phyloP scores from a whole-genome alignment of 2,797 vertebrate species.

The Etheostoma perlongum region DNA sequence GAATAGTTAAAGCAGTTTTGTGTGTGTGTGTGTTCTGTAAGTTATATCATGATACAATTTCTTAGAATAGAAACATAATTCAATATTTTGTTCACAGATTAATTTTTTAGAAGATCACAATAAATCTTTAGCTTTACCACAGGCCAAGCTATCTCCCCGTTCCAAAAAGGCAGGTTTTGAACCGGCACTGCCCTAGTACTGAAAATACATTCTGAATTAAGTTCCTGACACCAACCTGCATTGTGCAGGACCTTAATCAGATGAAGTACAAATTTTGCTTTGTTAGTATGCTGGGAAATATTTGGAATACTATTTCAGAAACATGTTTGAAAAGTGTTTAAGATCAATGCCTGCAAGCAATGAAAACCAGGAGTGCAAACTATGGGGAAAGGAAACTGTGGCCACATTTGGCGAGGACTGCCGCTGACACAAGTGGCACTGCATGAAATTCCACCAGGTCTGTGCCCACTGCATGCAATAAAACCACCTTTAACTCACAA shows the following conservation, averaged over 20 bases:
- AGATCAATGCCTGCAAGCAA: not conserved
- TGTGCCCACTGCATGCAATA: not conserved
- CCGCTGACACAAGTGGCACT: not conserved
- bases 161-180: too few relatives aligned
- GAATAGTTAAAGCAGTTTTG: too few relatives aligned
- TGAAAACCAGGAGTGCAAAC: not conserved
- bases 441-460: not conserved
- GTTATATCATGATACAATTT: too few relatives aligned
- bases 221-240: not conserved
- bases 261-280: not conserved
- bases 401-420: not conserved
- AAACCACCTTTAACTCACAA: constrained; percentile 2
- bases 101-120: too few relatives aligned
- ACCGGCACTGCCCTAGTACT: too few relatives aligned
- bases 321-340: not conserved
- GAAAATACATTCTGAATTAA: not conserved
- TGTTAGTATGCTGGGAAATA: not conserved
- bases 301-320: not conserved
- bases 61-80: too few relatives aligned
- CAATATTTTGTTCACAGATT: too few relatives aligned
- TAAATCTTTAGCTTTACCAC: too few relatives aligned
- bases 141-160: too few relatives aligned
- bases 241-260: not conserved
- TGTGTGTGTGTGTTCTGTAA: too few relatives aligned
- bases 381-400: not conserved